Percentiles rank a stretch among this genome's conserved stretches.
Conservation (phyloP, 2,888 invertebrate genomes). For the Zonitis immaculata region DNA sequence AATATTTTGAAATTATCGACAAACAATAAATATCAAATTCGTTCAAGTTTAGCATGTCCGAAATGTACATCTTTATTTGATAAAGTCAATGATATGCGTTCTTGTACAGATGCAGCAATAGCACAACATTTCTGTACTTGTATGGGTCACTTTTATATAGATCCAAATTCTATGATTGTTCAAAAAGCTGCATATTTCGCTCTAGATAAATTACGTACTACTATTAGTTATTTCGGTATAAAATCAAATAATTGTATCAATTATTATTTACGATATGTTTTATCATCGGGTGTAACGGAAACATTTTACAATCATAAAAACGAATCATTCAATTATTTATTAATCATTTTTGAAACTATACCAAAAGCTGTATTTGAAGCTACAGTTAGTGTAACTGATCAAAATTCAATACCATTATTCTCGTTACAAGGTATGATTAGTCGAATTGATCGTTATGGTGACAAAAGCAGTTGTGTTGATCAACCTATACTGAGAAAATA, state of each 20-base stretch:
- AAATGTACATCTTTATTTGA: constrained; percentile 63
- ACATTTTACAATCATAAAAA: constrained; percentile 23
- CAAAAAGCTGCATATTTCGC: constrained; percentile 52
- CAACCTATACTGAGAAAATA: constrained; percentile 52
- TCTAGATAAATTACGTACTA: constrained; percentile 37
- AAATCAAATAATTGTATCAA: constrained; percentile 29
- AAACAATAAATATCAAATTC: constrained; percentile 26
- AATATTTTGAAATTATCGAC: constrained; percentile 57
- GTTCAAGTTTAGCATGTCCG: constrained; percentile 55
- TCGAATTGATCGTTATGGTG: constrained; percentile 52
- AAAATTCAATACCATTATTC: constrained; percentile 31
- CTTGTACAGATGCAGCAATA: constrained; percentile 65
- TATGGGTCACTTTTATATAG: constrained; percentile 53
- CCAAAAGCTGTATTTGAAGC: constrained; percentile 68
- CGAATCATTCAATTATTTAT: constrained; percentile 50
- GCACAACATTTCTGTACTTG: constrained; percentile 73
- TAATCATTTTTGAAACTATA: constrained; percentile 60
- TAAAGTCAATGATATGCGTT: constrained; percentile 55
- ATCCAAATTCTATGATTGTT: constrained; percentile 51
- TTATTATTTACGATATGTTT: constrained; percentile 31
- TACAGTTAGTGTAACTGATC: constrained; percentile 52
- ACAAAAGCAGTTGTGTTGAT: constrained; percentile 51
- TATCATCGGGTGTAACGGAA: constrained; percentile 27
- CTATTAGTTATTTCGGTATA: constrained; percentile 18
- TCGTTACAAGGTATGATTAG: constrained; percentile 57